phyloP scores from a whole-genome alignment of 2,113 vertebrate genomes.

The Gallinago paraguaiae region DNA sequence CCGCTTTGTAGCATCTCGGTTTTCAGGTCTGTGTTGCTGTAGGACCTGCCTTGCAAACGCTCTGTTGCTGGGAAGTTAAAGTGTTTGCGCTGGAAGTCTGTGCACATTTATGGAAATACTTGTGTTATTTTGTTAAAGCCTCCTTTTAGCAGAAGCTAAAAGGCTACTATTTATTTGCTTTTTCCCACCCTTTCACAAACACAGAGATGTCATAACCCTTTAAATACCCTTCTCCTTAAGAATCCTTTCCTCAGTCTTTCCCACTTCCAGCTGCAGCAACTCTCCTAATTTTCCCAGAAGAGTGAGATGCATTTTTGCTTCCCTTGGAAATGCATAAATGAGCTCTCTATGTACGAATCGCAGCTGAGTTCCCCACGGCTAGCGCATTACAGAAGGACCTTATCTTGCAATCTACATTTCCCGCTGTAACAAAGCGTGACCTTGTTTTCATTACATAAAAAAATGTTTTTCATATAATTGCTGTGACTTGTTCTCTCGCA shows the following conservation, averaged over 20 bases:
- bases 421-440: constrained; percentile 77
- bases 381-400: constrained; percentile 78
- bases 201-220: constrained; percentile 50
- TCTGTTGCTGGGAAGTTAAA: background rate
- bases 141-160: constrained; percentile 51
- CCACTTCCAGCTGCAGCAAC: constrained; percentile 73
- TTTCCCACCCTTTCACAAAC: constrained; percentile 58
- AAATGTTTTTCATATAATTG: constrained; percentile 63
- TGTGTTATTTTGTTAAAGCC: constrained; percentile 42
- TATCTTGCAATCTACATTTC: constrained; percentile 75
- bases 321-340: constrained; percentile 82
- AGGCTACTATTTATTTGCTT: constrained; percentile 39
- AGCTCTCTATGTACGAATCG: constrained; percentile 74
- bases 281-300: constrained; percentile 74
- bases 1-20: background rate
- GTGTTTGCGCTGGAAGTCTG: background rate
- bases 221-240: constrained; percentile 49
- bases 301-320: constrained; percentile 64
- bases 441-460: constrained; percentile 77
- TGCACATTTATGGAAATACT: constrained; percentile 15
- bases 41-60: background rate
- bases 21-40: background rate
- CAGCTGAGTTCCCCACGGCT: constrained; percentile 77
- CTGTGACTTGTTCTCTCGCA: constrained; percentile 18
- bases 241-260: constrained; percentile 67